Percentiles rank a stretch among this genome's conserved stretches.
These are phyloP conservation scores for Phaonia tiefii DNA, from an alignment of 2,888 invertebrate species.

Conservation along the genomic window DNA sequence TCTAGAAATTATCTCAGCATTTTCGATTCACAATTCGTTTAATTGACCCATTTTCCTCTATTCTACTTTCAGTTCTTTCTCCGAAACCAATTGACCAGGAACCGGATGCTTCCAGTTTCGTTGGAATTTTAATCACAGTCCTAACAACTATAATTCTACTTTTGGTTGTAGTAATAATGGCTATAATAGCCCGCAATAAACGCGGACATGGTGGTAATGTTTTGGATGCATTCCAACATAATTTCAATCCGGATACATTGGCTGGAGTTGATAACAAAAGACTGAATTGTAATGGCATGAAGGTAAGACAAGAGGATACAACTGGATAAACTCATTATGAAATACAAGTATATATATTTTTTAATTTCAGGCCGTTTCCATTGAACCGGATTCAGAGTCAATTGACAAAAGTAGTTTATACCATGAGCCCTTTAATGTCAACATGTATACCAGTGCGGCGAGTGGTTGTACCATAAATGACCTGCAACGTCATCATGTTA, in stretches of 20 bases:
- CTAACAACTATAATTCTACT: conserved; percentile 87
- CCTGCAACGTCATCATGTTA: conserved; percentile 81
- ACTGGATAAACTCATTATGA: no score
- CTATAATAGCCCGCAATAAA: conserved; percentile 86
- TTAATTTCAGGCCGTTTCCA: conserved; percentile 72
- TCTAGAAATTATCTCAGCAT: no score
- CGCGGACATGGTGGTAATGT: conserved; percentile 80
- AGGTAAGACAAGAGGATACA: conserved; percentile 76
- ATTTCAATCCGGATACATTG: conserved; percentile 80
- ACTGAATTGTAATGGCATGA: conserved; percentile 80
- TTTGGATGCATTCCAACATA: conserved; percentile 80
- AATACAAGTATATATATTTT: no score
- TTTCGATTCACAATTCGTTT: no score
- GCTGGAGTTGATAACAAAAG: conserved; percentile 81
- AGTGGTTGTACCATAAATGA: conserved; percentile 81
- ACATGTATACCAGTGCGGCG: conserved; percentile 81
- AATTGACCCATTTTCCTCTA: no score
- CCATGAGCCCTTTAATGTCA: conserved; percentile 81
- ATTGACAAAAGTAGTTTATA: conserved; percentile 81
- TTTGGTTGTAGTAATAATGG: conserved; percentile 85
- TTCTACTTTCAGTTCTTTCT: conserved; percentile 75
- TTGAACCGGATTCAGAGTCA: conserved; percentile 79
- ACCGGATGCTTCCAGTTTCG: conserved; percentile 82
- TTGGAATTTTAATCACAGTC: conserved; percentile 86
- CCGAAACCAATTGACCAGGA: conserved; percentile 83